phyloP scores from a whole-genome alignment of 2,888 invertebrate species.

The Syritta pipiens region DNA sequence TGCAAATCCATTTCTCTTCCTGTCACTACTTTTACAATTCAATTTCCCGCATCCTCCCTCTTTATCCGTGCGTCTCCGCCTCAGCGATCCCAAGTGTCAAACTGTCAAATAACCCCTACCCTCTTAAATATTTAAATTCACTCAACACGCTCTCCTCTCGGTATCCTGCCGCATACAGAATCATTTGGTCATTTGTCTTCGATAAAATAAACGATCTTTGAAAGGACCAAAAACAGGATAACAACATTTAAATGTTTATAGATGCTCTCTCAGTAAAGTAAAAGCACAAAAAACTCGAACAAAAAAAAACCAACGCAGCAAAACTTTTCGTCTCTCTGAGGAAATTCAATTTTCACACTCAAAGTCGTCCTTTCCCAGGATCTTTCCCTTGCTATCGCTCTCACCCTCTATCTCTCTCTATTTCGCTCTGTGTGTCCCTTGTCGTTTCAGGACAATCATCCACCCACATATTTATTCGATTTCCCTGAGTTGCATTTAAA shows the following conservation, averaged over 20 bases:
- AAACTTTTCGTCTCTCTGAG: background rate
- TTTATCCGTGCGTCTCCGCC: too few relatives aligned
- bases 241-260: constrained; percentile 26
- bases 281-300: background rate
- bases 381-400: background rate
- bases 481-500: constrained; percentile 29
- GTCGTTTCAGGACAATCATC: background rate
- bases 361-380: background rate
- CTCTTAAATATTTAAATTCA: constrained; percentile 31
- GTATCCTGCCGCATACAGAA: constrained; percentile 22
- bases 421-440: background rate
- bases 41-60: too few relatives aligned
- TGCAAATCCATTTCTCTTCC: too few relatives aligned
- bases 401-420: background rate
- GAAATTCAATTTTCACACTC: constrained; percentile 35
- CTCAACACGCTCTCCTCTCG: constrained; percentile 6
- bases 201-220: constrained; percentile 37
- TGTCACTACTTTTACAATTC: too few relatives aligned
- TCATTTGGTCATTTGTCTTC: constrained; percentile 56
- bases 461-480: constrained; percentile 28
- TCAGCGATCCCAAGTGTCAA: too few relatives aligned
- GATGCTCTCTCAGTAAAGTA: background rate
- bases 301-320: background rate
- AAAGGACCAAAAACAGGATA: constrained; percentile 4
- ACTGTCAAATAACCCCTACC: background rate